Base-by-base conservation (phyloP, 2,113 vertebrate genomes). In the Mormoops blainvillei region DNA sequence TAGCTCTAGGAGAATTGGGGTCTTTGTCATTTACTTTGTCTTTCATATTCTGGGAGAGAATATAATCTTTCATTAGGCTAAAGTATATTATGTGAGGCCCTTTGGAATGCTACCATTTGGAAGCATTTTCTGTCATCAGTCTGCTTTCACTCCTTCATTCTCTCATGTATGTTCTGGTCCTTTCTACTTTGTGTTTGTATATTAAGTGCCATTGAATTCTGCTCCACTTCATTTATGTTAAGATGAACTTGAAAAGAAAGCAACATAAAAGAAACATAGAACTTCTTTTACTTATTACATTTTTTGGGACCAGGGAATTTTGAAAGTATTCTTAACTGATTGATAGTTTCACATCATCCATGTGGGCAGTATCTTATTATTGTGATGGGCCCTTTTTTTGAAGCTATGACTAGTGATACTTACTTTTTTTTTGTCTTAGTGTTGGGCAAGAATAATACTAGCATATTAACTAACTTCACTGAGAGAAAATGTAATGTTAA, bases 291-390 rank as follows among this genome's bases (percentile, higher is more conserved):
- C 3, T 81, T 56, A 33, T 11, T 76, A 52, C 20, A 76, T 87
- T 90, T 96, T 96, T 85, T 89, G 77, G 33, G 31, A 48, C 22
- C 26, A 87, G 28, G 54, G 38, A 88, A 86, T 85, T 96, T 95
- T 92, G 74, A 82, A 96, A 87, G n/a, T 94, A n/a, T 89, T 80
- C 52, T 85, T 45, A 78, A 68, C 67, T 94, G 33, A 50, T 91
- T 48, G 18, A 56, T 74, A 58, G 31, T 87, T 63, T 94, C 52
- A 88, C 36, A 63, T 88, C 31, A 96, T 73, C 50, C 45, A 50
- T 74, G 10, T 76, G 31, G 94, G 43, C 50, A 89, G 12, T 48
- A 89, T 56, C 31, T 86, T 94, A 54, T 68, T 91, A 22, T 70
- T 68, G 48, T 88, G 45, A 77, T 77, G 67, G 43, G 12, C 9